Percentiles rank a stretch among this genome's conserved stretches.
Evolutionary conservation across 2,113 vertebrate species (phyloP).

Genomic region (Laterallus jamaicensis): DNA sequence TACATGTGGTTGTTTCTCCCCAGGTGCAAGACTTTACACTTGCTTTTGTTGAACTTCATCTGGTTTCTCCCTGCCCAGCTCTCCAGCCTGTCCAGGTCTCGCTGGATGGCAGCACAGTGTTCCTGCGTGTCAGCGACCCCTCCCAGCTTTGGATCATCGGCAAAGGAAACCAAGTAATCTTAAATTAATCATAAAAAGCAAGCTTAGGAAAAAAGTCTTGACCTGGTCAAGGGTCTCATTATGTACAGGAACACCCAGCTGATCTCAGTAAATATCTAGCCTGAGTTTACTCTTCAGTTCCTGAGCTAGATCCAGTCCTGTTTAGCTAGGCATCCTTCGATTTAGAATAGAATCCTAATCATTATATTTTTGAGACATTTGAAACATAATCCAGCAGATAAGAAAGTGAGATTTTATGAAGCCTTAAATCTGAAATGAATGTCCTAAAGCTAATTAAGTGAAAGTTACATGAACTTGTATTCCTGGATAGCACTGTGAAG

Average conservation of each 20-base stretch:
- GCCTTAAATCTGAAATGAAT: neutral
- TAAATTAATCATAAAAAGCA: neutral
- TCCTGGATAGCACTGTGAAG: neutral
- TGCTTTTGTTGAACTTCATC: too few species aligned
- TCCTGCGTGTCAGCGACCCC: too few species aligned
- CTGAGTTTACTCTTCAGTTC: neutral
- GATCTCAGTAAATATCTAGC: neutral
- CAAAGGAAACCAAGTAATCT: neutral
- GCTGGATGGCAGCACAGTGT: too few species aligned
- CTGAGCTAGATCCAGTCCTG: neutral
- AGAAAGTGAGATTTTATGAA: neutral
- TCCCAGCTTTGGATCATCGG: too few species aligned
- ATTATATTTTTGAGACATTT: neutral
- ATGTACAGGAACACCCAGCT: neutral
- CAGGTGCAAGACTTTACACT: too few species aligned
- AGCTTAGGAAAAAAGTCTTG: neutral
- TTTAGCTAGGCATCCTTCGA: neutral
- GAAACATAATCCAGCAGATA: neutral
- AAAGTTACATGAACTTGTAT: neutral
- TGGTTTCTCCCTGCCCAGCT: too few species aligned
- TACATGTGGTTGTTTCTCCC: too few species aligned
- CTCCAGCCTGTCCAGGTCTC: too few species aligned
- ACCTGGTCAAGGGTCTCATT: neutral
- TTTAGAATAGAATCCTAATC: neutral
- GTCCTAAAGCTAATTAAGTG: neutral